Evolutionary conservation across 2,888 invertebrate species (phyloP).

Genomic region (Trypoxylon attenuatum): DNA sequence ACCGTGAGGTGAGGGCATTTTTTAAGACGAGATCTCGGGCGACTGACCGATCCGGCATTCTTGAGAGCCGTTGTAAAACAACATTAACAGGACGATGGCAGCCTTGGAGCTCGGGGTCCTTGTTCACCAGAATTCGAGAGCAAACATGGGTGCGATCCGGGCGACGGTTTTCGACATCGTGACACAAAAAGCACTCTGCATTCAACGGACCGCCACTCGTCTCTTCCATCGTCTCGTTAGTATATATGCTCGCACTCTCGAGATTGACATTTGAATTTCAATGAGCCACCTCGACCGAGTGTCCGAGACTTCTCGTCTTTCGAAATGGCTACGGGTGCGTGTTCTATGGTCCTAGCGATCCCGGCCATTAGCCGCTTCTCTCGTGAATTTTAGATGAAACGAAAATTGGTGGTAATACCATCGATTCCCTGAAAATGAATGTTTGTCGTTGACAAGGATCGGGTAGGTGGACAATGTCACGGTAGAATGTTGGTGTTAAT

Average conservation of each 20-base stretch:
- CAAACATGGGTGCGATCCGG: slow-evolving; percentile 61
- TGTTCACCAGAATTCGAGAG: slow-evolving; percentile 52
- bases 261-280: slow-evolving; percentile 61
- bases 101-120: slow-evolving; percentile 46
- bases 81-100: slow-evolving; percentile 39
- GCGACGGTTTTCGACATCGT: slow-evolving; percentile 53
- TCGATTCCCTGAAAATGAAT: slow-evolving; percentile 45
- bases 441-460: slow-evolving; percentile 35
- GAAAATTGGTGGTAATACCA: slow-evolving; percentile 51
- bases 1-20: not conserved
- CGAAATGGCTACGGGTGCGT: slow-evolving; percentile 34
- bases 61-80: slow-evolving; percentile 44
- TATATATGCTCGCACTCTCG: slow-evolving; percentile 53
- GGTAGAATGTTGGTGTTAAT: slow-evolving; percentile 47
- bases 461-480: slow-evolving; percentile 35
- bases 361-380: slow-evolving; percentile 31
- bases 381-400: slow-evolving; percentile 47
- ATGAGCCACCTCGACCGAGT: slow-evolving; percentile 40
- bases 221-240: slow-evolving; percentile 34
- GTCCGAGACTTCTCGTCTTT: slow-evolving; percentile 40
- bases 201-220: slow-evolving; percentile 20
- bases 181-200: slow-evolving; percentile 53
- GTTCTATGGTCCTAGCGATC: not conserved
- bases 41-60: not conserved
- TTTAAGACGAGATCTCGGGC: not conserved